A percentile compares a stretch with the other conserved stretches of the same genome.
Evolutionary conservation across 1,140 invertebrate genomes (phyloP).

Genomic region (Bombus fervidus): DNA sequence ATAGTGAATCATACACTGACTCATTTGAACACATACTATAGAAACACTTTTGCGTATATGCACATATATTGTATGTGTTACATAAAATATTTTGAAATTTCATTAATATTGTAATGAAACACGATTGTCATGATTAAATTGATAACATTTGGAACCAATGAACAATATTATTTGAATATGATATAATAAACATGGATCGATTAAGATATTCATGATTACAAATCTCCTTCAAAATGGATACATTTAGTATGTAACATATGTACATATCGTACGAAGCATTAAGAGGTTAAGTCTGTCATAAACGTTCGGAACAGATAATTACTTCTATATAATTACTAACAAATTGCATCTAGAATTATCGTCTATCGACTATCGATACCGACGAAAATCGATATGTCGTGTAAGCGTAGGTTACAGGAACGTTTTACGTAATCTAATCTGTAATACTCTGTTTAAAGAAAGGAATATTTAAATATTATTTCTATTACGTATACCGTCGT

Average conservation of each 20-base stretch:
- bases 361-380: background rate
- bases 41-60: background rate
- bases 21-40: background rate
- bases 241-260: background rate
- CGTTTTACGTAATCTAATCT: background rate
- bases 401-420: background rate
- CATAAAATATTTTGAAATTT: no score
- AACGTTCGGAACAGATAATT: background rate
- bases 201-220: no score
- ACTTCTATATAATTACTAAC: background rate
- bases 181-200: background rate
- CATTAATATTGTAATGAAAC: no score
- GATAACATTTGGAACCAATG: no score
- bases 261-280: background rate
- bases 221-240: background rate
- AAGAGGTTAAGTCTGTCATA: background rate
- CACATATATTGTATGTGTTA: background rate
- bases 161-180: background rate
- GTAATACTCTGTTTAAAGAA: accelerated
- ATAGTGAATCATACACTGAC: background rate
- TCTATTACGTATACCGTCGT: no score
- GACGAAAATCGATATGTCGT: background rate
- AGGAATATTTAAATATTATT: background rate
- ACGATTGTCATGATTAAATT: no score
- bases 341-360: background rate